phyloP scores from a whole-genome alignment of 2,113 vertebrate species.

The Grammomys dolichurus region DNA sequence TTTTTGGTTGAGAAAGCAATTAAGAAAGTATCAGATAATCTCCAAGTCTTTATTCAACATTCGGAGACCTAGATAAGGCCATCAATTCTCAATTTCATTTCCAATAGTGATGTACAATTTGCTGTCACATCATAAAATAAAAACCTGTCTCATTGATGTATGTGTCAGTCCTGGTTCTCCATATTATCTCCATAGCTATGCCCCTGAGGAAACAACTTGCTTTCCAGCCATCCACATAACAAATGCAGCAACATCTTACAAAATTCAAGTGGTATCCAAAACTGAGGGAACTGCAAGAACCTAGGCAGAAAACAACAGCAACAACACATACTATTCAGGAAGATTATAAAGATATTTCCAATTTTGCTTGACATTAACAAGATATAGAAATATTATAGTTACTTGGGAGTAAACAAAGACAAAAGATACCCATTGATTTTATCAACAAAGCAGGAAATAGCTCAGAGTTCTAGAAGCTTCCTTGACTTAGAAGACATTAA shows the following conservation, averaged over 20 bases:
- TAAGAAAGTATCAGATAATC: slow-evolving; percentile 29
- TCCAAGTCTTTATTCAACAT: slow-evolving; percentile 31
- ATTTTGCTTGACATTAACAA: slow-evolving; percentile 21
- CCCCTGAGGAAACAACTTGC: background rate
- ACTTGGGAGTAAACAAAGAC: slow-evolving; percentile 9
- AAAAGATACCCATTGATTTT: background rate
- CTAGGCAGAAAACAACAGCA: background rate
- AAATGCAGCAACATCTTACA: background rate
- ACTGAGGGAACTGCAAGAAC: background rate
- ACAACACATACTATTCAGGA: background rate
- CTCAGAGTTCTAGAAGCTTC: background rate
- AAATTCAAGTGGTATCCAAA: background rate
- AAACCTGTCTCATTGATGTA: background rate
- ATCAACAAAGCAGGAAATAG: slow-evolving; percentile 20
- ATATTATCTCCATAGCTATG: background rate
- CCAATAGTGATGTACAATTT: slow-evolving; percentile 9
- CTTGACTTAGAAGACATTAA: slow-evolving; percentile 9
- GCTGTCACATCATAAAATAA: background rate
- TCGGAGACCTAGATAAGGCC: background rate
- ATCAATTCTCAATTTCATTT: background rate
- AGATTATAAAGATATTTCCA: background rate
- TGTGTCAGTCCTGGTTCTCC: background rate
- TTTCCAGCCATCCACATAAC: background rate
- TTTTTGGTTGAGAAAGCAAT: slow-evolving; percentile 37
- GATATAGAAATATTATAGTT: background rate